These are phyloP conservation scores for Lycaon pictus DNA, from an alignment of 2,113 vertebrate genomes.

Conservation along the genomic window DNA sequence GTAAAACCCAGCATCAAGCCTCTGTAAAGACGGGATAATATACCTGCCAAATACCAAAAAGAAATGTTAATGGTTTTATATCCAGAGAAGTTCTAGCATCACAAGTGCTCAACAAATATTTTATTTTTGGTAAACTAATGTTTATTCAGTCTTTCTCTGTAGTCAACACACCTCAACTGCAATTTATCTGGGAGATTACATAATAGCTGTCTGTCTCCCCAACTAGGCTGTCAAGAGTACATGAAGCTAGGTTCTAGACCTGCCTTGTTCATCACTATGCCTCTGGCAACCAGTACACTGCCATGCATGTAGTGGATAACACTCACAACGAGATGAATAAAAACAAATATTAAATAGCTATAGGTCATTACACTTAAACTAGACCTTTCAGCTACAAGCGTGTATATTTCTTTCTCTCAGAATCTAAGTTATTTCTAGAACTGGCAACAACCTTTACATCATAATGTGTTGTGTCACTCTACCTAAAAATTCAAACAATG, in stretches of 20 bases:
- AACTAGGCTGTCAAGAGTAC: rapidly evolving
- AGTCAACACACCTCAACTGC: too few relatives aligned
- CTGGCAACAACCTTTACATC: not conserved
- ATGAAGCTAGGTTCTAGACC: not conserved
- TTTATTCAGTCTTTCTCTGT: too few relatives aligned
- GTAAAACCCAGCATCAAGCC: slow-evolving; percentile 91
- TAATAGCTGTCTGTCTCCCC: not conserved
- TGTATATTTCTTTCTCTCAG: not conserved
- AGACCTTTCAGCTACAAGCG: not conserved
- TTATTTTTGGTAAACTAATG: not conserved
- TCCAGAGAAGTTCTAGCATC: too few relatives aligned
- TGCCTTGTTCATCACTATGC: rapidly evolving
- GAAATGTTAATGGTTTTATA: not conserved
- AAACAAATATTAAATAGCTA: not conserved
- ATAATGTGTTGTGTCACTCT: not conserved
- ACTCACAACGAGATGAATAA: not conserved
- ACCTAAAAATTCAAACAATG: not conserved
- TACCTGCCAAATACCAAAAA: slow-evolving; percentile 85
- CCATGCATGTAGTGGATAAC: rapidly evolving
- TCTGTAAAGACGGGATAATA: slow-evolving; percentile 88
- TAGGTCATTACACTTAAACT: not conserved
- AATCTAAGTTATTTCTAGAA: slow-evolving; percentile 14
- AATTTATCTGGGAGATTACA: not conserved
- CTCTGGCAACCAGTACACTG: not conserved
- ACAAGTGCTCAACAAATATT: not conserved